Evolutionary conservation across 2,888 invertebrate species (phyloP).

Genomic region (Parnassius orleans): DNA sequence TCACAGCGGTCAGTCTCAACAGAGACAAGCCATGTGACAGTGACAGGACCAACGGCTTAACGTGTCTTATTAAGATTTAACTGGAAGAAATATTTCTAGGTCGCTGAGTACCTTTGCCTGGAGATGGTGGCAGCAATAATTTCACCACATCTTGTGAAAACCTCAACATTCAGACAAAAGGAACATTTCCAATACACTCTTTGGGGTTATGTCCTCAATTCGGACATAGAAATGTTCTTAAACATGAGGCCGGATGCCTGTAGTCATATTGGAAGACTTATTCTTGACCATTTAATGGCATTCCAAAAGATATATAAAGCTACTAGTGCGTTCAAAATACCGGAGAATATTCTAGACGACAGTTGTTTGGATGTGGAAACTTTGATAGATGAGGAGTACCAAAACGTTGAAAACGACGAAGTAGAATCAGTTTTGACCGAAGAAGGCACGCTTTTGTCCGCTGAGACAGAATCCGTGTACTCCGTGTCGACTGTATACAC

Average conservation of each 20-base stretch:
- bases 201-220: slow-evolving; percentile 80
- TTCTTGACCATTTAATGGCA: slow-evolving; percentile 77
- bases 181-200: slow-evolving; percentile 78
- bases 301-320: slow-evolving; percentile 75
- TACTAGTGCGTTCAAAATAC: slow-evolving; percentile 48
- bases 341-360: slow-evolving; percentile 60
- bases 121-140: slow-evolving; percentile 82
- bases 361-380: slow-evolving; percentile 66
- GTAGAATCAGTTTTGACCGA: slow-evolving; percentile 65
- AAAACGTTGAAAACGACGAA: slow-evolving; percentile 68
- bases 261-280: slow-evolving; percentile 77
- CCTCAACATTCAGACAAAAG: slow-evolving; percentile 72
- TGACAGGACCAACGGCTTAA: too few species aligned
- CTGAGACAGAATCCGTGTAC: slow-evolving; percentile 67
- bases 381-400: slow-evolving; percentile 73
- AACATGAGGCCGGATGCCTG: slow-evolving; percentile 81
- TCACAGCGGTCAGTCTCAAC: too few species aligned
- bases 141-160: slow-evolving; percentile 72
- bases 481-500: slow-evolving; percentile 70
- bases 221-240: slow-evolving; percentile 80
- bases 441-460: slow-evolving; percentile 64
- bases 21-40: too few species aligned
- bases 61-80: too few species aligned
- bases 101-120: slow-evolving; percentile 83
- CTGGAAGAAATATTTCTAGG: slow-evolving; percentile 44